Evolutionary conservation across 2,113 vertebrate species (phyloP).

Genomic region (Megaleporinus macrocephalus): DNA sequence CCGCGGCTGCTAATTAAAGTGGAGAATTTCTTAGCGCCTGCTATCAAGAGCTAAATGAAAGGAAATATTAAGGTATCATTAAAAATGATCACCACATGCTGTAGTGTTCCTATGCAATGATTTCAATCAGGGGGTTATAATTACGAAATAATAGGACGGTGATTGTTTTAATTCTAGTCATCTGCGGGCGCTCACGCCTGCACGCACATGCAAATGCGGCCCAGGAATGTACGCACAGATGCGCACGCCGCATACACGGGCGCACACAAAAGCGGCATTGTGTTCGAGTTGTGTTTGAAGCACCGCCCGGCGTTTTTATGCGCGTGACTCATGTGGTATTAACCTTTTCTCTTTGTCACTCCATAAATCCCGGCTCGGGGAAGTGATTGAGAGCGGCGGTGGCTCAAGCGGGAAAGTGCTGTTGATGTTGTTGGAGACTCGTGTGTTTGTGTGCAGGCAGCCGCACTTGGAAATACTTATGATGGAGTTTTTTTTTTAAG

Average conservation of each 20-base stretch:
- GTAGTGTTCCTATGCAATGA: slow-evolving; percentile 27
- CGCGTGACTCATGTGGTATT: slow-evolving; percentile 35
- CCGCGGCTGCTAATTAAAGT: slow-evolving; percentile 20
- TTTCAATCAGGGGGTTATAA: slow-evolving; percentile 54
- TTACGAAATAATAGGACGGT: slow-evolving; percentile 57
- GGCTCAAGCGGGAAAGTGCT: slow-evolving; percentile 37
- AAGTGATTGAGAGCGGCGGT: slow-evolving; percentile 59
- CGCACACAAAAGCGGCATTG: not conserved
- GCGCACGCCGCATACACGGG: not conserved
- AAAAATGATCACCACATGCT: slow-evolving; percentile 44
- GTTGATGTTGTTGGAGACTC: slow-evolving; percentile 4
- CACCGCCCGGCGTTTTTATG: slow-evolving; percentile 28
- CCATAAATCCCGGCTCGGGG: slow-evolving; percentile 56
- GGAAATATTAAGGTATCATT: slow-evolving; percentile 33
- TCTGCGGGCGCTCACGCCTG: not conserved
- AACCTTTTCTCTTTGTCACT: slow-evolving; percentile 52
- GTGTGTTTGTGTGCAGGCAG: not conserved
- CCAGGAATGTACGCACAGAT: not conserved
- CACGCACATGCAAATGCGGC: not conserved
- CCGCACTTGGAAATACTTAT: not conserved
- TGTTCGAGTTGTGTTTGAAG: slow-evolving; percentile 18
- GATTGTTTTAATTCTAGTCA: slow-evolving; percentile 47
- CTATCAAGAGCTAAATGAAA: slow-evolving; percentile 24
- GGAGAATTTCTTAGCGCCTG: slow-evolving; percentile 23
- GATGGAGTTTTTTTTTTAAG: too few relatives aligned